Evolutionary conservation across 2,113 vertebrate species (phyloP).

Genomic region (Oenanthe melanoleuca): DNA sequence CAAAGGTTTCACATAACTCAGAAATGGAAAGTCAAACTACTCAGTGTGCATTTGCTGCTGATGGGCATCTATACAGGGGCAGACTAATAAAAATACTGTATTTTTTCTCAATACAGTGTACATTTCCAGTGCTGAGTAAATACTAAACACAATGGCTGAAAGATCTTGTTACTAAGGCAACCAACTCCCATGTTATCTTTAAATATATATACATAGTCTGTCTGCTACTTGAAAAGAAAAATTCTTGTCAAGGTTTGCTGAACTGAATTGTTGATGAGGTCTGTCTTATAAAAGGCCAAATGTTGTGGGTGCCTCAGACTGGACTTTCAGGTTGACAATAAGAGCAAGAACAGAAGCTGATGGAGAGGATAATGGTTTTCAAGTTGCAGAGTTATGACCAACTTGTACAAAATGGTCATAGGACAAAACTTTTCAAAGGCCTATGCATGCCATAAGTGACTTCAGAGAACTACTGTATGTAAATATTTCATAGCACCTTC

Average conservation of each 20-base stretch:
- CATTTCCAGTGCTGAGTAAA: slow-evolving; percentile 43
- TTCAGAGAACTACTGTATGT: neutral
- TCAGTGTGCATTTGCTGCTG: neutral
- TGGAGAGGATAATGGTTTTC: neutral
- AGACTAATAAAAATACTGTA: slow-evolving; percentile 19
- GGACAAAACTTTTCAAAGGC: neutral
- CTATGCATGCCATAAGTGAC: neutral
- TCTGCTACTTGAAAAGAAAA: neutral
- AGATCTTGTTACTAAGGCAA: slow-evolving; percentile 49
- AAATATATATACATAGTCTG: neutral
- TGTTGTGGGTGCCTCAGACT: neutral
- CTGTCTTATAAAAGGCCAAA: neutral
- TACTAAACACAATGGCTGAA: slow-evolving; percentile 20
- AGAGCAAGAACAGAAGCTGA: neutral
- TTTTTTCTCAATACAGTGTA: slow-evolving; percentile 7
- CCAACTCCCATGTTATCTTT: slow-evolving; percentile 1
- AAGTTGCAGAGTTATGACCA: neutral
- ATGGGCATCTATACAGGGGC: neutral
- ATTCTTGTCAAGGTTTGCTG: neutral
- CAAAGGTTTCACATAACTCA: slow-evolving; percentile 41
- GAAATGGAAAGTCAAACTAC: slow-evolving; percentile 38
- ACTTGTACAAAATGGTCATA: neutral
- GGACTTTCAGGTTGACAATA: neutral
- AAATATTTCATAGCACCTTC: neutral
- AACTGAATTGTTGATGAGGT: neutral